Evolutionary conservation across 2,888 invertebrate genomes (phyloP).

Genomic region (Trichogramma evanescens): DNA sequence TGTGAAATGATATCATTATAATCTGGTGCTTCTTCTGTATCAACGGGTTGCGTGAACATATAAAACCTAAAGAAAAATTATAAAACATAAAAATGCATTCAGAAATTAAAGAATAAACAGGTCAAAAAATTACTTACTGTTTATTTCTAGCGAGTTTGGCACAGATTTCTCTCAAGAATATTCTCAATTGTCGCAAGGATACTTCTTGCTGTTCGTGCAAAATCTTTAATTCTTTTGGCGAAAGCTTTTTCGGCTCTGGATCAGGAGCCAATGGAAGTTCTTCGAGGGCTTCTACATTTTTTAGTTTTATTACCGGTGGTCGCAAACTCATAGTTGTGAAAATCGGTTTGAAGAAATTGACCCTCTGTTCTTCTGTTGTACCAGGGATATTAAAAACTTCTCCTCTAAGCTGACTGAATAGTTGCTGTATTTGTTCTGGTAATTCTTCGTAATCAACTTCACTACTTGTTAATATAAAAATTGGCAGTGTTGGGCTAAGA

Average conservation of each 20-base stretch:
- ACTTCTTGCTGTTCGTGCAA: slow-evolving; percentile 72
- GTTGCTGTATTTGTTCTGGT: slow-evolving; percentile 55
- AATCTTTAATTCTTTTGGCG: slow-evolving; percentile 54
- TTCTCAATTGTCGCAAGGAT: slow-evolving; percentile 72
- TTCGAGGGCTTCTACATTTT: slow-evolving; percentile 49
- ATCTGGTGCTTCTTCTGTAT: slow-evolving; percentile 78
- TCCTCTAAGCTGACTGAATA: slow-evolving; percentile 63
- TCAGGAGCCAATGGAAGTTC: slow-evolving; percentile 59
- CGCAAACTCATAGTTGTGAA: slow-evolving; percentile 55
- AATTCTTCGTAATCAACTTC: slow-evolving; percentile 52
- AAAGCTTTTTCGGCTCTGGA: slow-evolving; percentile 55
- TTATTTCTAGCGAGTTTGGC: slow-evolving; percentile 73
- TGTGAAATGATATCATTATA: slow-evolving; percentile 76
- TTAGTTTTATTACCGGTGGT: slow-evolving; percentile 49
- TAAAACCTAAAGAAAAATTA: slow-evolving; percentile 57
- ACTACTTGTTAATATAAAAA: slow-evolving; percentile 68
- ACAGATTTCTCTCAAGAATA: slow-evolving; percentile 80
- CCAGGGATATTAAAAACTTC: slow-evolving; percentile 63
- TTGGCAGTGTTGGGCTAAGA: slow-evolving; percentile 57
- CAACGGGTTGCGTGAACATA: slow-evolving; percentile 85
- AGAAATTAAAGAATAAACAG: neutral
- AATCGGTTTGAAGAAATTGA: slow-evolving; percentile 64
- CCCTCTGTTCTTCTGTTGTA: slow-evolving; percentile 60
- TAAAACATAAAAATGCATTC: neutral
- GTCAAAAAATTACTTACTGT: slow-evolving; percentile 47